Base-by-base conservation (phyloP, 1,140 invertebrate species). In the Brachionus rotundiformis region DNA sequence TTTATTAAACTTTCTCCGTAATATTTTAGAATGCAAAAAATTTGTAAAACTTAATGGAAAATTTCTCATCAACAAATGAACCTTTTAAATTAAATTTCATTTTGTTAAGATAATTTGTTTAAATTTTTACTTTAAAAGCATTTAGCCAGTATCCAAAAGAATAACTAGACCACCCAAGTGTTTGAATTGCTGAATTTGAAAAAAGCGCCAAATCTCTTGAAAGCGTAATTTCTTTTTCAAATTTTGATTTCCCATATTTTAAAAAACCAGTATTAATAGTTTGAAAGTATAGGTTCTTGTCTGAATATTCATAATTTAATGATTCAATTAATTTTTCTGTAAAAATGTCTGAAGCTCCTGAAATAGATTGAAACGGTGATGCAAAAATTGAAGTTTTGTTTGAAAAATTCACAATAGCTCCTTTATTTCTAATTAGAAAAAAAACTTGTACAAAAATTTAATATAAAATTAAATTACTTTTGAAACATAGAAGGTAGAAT, bases 271-370 rank as follows among this genome's bases (percentile, higher is more conserved):
- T 25, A 41, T 79, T 79, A 13, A 79, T 13, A 13, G 33, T 33
- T 25, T 79, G 76, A 63, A 79, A 79, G 41, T 25, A 59, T 23
- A 79, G 13, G 8, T 79, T 79, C 10, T 54, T 54, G 11, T 59
- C 16, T 39, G 44, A 36, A 31, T 79, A 79, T 25, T 79, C 76
- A n/a, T 59, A 31, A 33, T 19, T 54, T 19, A 36, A 27, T 4
- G 76, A 59, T 23, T 79, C 76, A 3, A 79, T 29, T 19, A 79
- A 54, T 63, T 79, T 79, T 27, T 79, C 76, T 36, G 31, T 19
- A 31, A 29, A 79, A 19, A 4, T 13, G 33, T 63, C 31, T 3
- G 47, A 19, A 19, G 31, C 76, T 2, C 44, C 76, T 5, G 16
- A 27, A 10, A 79, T 16, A 5, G 76, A 54, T 1, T 11, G n/a